Conservation (phyloP, 2,113 vertebrate genomes). For the Elgaria multicarinata region DNA sequence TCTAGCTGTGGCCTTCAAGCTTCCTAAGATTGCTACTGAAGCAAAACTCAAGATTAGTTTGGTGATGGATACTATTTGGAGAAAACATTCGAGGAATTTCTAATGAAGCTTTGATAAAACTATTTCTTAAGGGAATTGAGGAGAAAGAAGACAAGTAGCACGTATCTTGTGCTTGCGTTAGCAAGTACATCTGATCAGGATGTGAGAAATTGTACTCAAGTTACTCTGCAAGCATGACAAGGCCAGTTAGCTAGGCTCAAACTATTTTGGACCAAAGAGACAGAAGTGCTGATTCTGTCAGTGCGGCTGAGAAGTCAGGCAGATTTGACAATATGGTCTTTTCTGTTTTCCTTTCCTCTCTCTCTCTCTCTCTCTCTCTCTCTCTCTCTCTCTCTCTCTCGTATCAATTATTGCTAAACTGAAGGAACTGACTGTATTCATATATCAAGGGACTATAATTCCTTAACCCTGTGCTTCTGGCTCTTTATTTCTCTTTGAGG, state of each 20-base stretch:
- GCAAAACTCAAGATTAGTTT: background rate
- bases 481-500: background rate
- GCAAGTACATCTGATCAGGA: background rate
- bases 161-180: background rate
- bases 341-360: background rate
- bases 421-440: background rate
- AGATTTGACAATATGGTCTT: slow-evolving; percentile 4
- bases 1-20: too few species aligned
- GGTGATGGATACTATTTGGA: too few species aligned
- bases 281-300: background rate
- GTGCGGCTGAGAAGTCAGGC: background rate
- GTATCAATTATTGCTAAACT: background rate
- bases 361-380: fast-evolving
- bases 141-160: background rate
- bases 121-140: background rate
- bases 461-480: background rate
- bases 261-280: background rate
- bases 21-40: background rate
- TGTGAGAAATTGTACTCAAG: background rate
- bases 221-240: slow-evolving; percentile 6
- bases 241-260: background rate
- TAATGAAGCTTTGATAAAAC: background rate
- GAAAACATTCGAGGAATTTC: background rate
- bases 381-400: too few species aligned
- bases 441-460: background rate